Percentiles rank a stretch among this genome's conserved stretches.
phyloP scores from a whole-genome alignment of 2,888 invertebrate species.

The Pammene fasciana region DNA sequence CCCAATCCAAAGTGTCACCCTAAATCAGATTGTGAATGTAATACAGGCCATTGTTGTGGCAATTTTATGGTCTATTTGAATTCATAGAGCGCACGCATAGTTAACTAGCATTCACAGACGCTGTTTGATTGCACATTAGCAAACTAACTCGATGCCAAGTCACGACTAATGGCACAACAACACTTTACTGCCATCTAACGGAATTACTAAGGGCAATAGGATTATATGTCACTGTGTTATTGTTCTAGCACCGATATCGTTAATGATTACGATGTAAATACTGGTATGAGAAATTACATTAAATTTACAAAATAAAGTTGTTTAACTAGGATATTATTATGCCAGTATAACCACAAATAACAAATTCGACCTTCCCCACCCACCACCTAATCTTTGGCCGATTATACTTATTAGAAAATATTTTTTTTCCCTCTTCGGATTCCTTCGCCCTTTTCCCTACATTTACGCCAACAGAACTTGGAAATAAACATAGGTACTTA shows the following conservation, averaged over 20 bases:
- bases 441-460: conserved; percentile 15
- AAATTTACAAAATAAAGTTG: not conserved
- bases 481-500: conserved; percentile 50
- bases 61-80: conserved; percentile 68
- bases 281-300: not conserved
- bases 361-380: not conserved
- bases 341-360: not conserved
- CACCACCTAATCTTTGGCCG: not conserved
- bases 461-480: conserved; percentile 25
- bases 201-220: conserved; percentile 37
- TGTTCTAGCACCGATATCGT: conserved; percentile 15
- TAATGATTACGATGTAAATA: conserved; percentile 10
- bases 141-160: conserved; percentile 75
- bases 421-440: conserved; percentile 9
- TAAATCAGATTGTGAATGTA: conserved; percentile 42
- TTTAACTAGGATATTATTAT: not conserved
- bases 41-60: conserved; percentile 55
- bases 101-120: conserved; percentile 69
- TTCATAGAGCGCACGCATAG: conserved; percentile 76
- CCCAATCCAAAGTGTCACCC: conserved; percentile 8
- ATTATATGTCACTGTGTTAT: conserved; percentile 26
- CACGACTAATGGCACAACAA: conserved; percentile 73
- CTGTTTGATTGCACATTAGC: conserved; percentile 78
- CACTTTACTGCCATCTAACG: conserved; percentile 48
- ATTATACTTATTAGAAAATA: conserved; percentile 18